phyloP scores from a whole-genome alignment of 2,888 invertebrate genomes.

The Pyrrhia umbra region DNA sequence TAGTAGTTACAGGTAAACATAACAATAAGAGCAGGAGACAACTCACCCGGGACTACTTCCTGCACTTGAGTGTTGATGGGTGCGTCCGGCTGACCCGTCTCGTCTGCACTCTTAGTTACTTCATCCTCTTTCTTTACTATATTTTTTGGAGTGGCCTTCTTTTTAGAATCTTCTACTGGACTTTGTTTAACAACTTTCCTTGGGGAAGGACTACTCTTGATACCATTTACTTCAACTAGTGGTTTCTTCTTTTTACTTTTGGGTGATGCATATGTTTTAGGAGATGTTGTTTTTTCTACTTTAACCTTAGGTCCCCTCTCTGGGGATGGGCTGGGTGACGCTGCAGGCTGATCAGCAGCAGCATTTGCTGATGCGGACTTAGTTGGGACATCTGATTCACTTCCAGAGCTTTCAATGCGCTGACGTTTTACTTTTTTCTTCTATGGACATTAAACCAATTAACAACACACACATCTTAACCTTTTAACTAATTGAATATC shows the following conservation, averaged over 20 bases:
- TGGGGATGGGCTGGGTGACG: slow-evolving; percentile 24
- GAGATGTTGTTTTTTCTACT: slow-evolving; percentile 66
- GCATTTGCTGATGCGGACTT: slow-evolving; percentile 18
- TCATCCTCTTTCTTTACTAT: slow-evolving; percentile 52
- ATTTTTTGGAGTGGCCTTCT: slow-evolving; percentile 21
- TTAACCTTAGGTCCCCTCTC: slow-evolving; percentile 58
- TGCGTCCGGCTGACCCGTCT: slow-evolving; percentile 30
- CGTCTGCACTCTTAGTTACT: slow-evolving; percentile 48
- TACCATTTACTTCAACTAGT: slow-evolving; percentile 26
- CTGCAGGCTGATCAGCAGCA: slow-evolving; percentile 11
- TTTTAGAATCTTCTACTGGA: slow-evolving; percentile 13
- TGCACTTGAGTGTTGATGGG: slow-evolving; percentile 48
- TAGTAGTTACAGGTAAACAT: background rate
- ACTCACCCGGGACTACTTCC: slow-evolving; percentile 70
- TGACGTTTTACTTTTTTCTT: slow-evolving; percentile 81
- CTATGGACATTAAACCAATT: slow-evolving; percentile 55
- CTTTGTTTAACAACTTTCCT: slow-evolving; percentile 35
- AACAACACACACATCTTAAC: background rate
- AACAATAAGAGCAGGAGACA: background rate
- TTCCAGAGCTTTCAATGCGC: slow-evolving; percentile 82
- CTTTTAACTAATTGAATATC: too few species aligned
- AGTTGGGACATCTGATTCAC: slow-evolving; percentile 72
- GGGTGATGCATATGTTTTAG: slow-evolving; percentile 78
- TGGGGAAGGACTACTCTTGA: slow-evolving; percentile 22
- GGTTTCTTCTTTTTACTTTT: slow-evolving; percentile 70